phyloP scores from a whole-genome alignment of 1,140 invertebrate genomes.

The Pseudachorutes palmiensis region DNA sequence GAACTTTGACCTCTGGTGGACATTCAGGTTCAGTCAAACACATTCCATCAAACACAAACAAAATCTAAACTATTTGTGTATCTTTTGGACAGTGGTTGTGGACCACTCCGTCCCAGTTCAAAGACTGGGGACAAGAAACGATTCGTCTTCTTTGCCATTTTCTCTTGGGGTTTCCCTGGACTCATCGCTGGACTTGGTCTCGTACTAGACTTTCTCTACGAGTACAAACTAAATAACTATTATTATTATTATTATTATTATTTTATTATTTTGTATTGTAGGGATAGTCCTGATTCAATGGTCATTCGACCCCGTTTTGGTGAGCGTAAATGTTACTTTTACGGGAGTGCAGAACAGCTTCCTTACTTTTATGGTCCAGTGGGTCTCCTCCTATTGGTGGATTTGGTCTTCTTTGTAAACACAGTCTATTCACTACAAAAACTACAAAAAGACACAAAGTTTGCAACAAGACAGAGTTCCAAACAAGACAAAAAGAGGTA shows the following conservation, averaged over 20 bases:
- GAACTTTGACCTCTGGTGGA: conserved; percentile 38
- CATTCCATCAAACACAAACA: neutral
- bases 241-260: conserved; percentile 1
- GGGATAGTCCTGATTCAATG: conserved; percentile 18
- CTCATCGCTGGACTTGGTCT: conserved; percentile 30
- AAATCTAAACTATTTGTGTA: neutral
- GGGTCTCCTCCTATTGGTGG: conserved; percentile 44
- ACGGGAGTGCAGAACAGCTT: conserved; percentile 47
- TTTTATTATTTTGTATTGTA: conserved; percentile 10
- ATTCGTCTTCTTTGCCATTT: conserved; percentile 28
- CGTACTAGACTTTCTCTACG: conserved; percentile 28
- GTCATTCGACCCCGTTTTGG: conserved; percentile 33
- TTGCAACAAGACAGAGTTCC: conserved; percentile 37
- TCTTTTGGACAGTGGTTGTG: conserved; percentile 31
- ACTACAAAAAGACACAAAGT: conserved; percentile 31
- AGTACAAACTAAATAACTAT: conserved; percentile 13
- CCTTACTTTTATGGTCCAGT: conserved; percentile 57
- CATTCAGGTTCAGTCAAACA: conserved; percentile 33
- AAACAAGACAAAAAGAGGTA: conserved; percentile 37
- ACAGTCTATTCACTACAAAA: conserved; percentile 36
- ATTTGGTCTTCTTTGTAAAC: conserved; percentile 32
- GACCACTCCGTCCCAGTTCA: conserved; percentile 26
- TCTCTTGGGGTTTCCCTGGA: conserved; percentile 29
- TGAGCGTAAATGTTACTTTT: conserved; percentile 32
- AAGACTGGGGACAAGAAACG: conserved; percentile 35